phyloP scores from a whole-genome alignment of 1,140 invertebrate genomes.

The Euwallacea similis region DNA sequence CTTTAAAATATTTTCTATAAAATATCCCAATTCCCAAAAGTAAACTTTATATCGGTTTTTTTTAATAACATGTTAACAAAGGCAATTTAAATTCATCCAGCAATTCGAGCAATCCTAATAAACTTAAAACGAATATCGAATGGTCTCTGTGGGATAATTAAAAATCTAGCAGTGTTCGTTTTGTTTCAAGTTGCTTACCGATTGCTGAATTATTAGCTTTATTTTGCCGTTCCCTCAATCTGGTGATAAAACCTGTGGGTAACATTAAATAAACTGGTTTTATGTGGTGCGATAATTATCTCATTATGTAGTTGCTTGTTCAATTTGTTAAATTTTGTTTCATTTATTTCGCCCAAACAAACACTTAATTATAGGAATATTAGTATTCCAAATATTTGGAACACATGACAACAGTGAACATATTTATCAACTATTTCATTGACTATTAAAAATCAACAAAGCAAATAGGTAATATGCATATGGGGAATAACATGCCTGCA shows the following conservation, averaged over 20 bases:
- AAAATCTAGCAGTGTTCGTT: slow-evolving; percentile 6
- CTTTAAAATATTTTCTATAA: too few species aligned
- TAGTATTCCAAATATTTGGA: not conserved
- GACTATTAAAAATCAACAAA: not conserved
- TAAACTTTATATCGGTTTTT: not conserved
- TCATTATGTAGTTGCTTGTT: too few species aligned
- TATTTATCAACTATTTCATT: not conserved
- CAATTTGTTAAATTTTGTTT: too few species aligned
- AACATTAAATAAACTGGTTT: too few species aligned
- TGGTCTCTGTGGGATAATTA: slow-evolving; percentile 5
- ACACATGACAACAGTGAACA: not conserved
- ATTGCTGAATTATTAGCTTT: slow-evolving; percentile 12
- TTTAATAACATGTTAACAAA: slow-evolving; percentile 13
- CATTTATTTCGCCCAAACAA: not conserved
- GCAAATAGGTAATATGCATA: not conserved
- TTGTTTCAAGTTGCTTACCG: slow-evolving; percentile 5
- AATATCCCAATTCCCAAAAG: not conserved
- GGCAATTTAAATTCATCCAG: slow-evolving; percentile 14
- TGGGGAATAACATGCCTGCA: not conserved
- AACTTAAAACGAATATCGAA: slow-evolving; percentile 10
- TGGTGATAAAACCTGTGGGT: not conserved
- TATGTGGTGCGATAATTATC: too few species aligned
- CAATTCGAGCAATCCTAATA: slow-evolving; percentile 3
- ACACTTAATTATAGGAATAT: not conserved
- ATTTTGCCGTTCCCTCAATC: not conserved